phyloP scores from a whole-genome alignment of 2,888 invertebrate genomes.

The Cephus runcator region DNA sequence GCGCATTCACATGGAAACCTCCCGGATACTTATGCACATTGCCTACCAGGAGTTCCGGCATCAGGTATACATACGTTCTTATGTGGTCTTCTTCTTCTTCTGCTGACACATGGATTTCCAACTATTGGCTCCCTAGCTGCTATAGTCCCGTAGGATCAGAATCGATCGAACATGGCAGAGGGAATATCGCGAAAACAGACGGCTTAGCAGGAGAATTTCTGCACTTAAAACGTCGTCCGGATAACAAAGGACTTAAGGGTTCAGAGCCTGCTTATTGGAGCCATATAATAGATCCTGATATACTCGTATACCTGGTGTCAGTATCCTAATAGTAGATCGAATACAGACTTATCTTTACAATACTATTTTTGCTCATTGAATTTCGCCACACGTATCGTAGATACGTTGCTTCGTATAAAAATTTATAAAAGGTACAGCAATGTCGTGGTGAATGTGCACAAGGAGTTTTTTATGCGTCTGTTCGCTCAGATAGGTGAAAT shows the following conservation, averaged over 20 bases:
- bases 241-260: not conserved
- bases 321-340: not conserved
- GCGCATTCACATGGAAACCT: slow-evolving; percentile 28
- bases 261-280: not conserved
- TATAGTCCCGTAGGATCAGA: not conserved
- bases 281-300: not conserved
- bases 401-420: not conserved
- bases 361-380: not conserved
- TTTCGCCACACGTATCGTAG: not conserved
- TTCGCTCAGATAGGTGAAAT: not conserved
- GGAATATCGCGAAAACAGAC: not conserved
- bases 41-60: not conserved
- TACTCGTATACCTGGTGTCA: not conserved
- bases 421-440: not conserved
- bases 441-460: not conserved
- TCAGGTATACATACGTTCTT: slow-evolving; percentile 10
- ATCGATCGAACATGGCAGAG: not conserved
- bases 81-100: not conserved
- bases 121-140: not conserved
- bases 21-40: slow-evolving; percentile 13
- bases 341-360: not conserved
- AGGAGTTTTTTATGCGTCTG: not conserved
- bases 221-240: not conserved
- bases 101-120: not conserved
- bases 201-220: not conserved